Evolutionary conservation across 2,797 vertebrate species (phyloP), one percentile per base, ranked within the genome.

Genomic region (Austrolebias charrua): DNA sequence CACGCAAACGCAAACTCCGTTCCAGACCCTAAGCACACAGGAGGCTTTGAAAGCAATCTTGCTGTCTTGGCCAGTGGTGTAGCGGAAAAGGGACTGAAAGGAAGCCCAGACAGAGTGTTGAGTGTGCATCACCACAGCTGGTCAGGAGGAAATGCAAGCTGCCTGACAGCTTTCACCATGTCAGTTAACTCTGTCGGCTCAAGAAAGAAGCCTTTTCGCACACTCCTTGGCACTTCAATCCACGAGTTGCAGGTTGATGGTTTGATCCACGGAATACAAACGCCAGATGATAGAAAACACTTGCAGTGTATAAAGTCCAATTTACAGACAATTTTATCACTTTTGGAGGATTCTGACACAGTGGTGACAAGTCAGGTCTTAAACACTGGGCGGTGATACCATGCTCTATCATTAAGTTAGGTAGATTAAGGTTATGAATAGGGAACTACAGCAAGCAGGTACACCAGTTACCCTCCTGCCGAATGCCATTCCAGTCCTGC

Each of bases 101-200:
- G 48, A 49, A 62, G 73, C 69, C 69, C 57, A 51, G 49, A 10
- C 10, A 47, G 12, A n/a, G 53, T 54, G 59, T 55, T 58, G 52
- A 56, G 48, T 49, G 58, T 55, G 70, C 52, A 33, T 74, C 70
- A 71, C 71, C 60, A 63, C 78, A 81, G 79, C 71, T 80, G 73
- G 79, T 53, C 73, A 57, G 69, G 54, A 57, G 66, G 69, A 78
- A 85, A 77, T 71, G 69, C 64, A 62, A 46, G 65, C 55, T 24
- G 20, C 45, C 70, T 70, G 75, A 77, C 71, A 66, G 76, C 72
- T 75, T 80, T 69, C 61, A 76, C 69, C 62, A 62, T 48, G 56
- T 69, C 38, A 52, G 68, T 58, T 31, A 38, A 59, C 56, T 0
- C 44, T 71, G 70, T 82, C 76, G 66, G 45, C 80, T 80, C 79